Conservation (phyloP, 1,140 invertebrate genomes). For the Microplitis mediator region DNA sequence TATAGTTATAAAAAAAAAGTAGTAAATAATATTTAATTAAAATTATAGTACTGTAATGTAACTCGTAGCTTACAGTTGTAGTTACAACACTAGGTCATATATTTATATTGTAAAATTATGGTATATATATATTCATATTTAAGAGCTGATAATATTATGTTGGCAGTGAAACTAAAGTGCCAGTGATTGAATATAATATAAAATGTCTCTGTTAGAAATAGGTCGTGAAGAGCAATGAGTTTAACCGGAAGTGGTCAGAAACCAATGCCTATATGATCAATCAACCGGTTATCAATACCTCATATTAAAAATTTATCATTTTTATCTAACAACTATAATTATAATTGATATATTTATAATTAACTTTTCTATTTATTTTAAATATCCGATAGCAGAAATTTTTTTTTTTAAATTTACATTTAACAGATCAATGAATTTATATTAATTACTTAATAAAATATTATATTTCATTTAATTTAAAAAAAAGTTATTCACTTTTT, state of each 20-base stretch:
- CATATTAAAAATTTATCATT: neutral
- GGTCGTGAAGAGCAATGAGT: constrained; percentile 4
- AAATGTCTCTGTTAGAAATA: constrained; percentile 9
- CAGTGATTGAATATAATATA: constrained; percentile 29
- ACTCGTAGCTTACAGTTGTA: neutral
- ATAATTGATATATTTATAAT: neutral
- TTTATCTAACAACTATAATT: neutral
- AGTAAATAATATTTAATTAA: no score
- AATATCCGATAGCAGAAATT: no score
- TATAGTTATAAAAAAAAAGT: no score
- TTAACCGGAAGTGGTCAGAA: constrained; percentile 18
- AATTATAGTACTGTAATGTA: no score
- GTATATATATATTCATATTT: neutral
- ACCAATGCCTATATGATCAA: neutral
- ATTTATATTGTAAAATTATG: constrained; percentile 10
- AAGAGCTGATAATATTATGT: constrained; percentile 9
- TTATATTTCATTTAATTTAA: neutral
- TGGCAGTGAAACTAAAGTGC: constrained; percentile 29
- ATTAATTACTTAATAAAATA: neutral
- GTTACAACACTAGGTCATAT: neutral
- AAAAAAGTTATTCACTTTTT: neutral
- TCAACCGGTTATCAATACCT: neutral
- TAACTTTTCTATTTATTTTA: no score
- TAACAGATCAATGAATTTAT: no score
- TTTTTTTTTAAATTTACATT: no score